phyloP scores from a whole-genome alignment of 2,888 invertebrate genomes.

The Pseudococcus longispinus region DNA sequence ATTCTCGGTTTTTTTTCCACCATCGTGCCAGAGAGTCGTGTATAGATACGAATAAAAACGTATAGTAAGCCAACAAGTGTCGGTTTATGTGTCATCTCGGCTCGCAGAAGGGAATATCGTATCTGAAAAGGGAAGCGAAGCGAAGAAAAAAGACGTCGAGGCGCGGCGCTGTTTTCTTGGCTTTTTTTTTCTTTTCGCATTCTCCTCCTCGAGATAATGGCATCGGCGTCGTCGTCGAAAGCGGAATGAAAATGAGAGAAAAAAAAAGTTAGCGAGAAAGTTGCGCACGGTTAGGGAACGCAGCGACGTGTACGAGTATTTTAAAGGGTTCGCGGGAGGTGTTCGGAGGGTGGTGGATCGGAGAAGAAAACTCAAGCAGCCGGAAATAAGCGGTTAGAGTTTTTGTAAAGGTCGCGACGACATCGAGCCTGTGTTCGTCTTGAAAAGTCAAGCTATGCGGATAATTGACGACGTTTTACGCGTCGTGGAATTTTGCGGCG shows the following conservation, averaged over 20 bases:
- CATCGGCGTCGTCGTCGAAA: background rate
- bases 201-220: background rate
- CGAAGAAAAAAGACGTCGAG: background rate
- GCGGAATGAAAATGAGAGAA: background rate
- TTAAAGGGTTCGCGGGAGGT: background rate
- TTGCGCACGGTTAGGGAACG: slow-evolving; percentile 44
- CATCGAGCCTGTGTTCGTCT: slow-evolving; percentile 21
- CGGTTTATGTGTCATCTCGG: background rate
- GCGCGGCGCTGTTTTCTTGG: background rate
- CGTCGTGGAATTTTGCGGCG: background rate
- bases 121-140: background rate
- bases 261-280: slow-evolving; percentile 24
- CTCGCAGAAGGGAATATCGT: background rate
- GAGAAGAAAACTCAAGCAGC: slow-evolving; percentile 48
- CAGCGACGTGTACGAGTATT: background rate
- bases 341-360: background rate
- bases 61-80: slow-evolving; percentile 25
- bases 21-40: background rate
- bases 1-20: background rate
- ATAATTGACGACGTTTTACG: background rate
- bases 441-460: background rate
- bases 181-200: background rate
- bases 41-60: background rate
- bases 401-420: slow-evolving; percentile 49
- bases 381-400: slow-evolving; percentile 52